Conservation (phyloP, 2,113 vertebrate species). For the Mionectes macconnelli region DNA sequence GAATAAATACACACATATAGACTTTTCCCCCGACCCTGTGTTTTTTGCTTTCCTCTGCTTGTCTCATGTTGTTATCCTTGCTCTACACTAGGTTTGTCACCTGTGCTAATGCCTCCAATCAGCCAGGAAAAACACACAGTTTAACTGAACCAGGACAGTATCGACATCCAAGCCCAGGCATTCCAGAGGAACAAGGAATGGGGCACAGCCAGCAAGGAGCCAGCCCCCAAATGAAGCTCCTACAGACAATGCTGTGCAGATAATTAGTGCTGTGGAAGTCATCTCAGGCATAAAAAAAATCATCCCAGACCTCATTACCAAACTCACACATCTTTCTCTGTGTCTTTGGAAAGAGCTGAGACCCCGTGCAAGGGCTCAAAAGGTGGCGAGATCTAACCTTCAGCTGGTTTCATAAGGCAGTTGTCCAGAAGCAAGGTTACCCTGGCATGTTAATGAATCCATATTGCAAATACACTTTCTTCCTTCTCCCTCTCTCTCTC, state of each 20-base stretch:
- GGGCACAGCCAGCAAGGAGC: background rate
- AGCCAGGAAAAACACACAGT: background rate
- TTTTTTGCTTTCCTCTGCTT: background rate
- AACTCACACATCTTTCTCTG: background rate
- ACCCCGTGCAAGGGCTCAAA: background rate
- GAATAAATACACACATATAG: background rate
- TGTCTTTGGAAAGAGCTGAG: background rate
- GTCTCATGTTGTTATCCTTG: background rate
- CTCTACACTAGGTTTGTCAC: background rate
- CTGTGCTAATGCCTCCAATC: background rate
- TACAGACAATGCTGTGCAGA: rapidly evolving
- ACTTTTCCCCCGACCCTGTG: background rate
- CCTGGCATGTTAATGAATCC: background rate
- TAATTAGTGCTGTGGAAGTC: background rate
- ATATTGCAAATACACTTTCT: background rate
- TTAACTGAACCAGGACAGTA: background rate
- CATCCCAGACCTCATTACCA: background rate
- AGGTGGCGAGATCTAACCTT: background rate
- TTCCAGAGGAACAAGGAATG: background rate
- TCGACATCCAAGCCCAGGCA: background rate
- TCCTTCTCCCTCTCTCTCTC: background rate
- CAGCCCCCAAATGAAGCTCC: background rate
- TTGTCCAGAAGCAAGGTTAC: background rate
- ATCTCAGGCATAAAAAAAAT: background rate
- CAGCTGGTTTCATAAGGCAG: background rate